A percentile compares a stretch with the other conserved stretches of the same genome.
phyloP scores from a whole-genome alignment of 1,140 invertebrate genomes.

The Physella acuta region DNA sequence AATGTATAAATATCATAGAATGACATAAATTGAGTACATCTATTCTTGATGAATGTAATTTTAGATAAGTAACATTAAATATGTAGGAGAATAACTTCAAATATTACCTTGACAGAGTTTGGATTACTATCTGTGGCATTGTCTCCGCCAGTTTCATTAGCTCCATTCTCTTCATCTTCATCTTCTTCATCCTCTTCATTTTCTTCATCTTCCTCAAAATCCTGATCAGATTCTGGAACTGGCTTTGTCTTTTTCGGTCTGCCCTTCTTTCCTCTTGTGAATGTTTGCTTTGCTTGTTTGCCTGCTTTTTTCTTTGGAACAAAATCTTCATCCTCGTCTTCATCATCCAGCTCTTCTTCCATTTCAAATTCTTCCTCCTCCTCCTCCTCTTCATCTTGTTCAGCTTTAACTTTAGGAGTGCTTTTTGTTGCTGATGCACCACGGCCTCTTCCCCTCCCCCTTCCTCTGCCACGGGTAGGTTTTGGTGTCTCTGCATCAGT shows the following conservation, averaged over 20 bases:
- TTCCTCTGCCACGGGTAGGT: not conserved
- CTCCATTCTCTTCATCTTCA: constrained; percentile 8
- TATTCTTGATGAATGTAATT: too few species aligned
- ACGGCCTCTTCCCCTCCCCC: not conserved
- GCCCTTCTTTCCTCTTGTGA: constrained; percentile 1
- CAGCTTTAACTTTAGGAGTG: not conserved
- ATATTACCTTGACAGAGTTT: constrained; percentile 4
- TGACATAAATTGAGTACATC: not conserved
- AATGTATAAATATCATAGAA: not conserved
- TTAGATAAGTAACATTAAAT: not conserved
- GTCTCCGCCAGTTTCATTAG: not conserved
- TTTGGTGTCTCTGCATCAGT: not conserved
- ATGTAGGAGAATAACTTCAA: not conserved
- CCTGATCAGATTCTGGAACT: too few species aligned
- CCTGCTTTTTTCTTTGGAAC: constrained; percentile 5
- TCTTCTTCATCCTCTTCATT: constrained; percentile 8
- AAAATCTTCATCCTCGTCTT: constrained; percentile 19
- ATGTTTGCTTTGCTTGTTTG: not conserved
- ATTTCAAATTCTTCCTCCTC: not conserved
- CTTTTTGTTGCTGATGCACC: not conserved
- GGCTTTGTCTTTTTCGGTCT: not conserved
- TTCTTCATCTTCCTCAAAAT: not conserved
- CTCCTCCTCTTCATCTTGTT: constrained; percentile 1
- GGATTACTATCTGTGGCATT: constrained; percentile 4
- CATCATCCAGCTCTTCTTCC: not conserved